Base-by-base conservation (phyloP, 1,140 invertebrate genomes). In the Drosophila pseudoananassae region DNA sequence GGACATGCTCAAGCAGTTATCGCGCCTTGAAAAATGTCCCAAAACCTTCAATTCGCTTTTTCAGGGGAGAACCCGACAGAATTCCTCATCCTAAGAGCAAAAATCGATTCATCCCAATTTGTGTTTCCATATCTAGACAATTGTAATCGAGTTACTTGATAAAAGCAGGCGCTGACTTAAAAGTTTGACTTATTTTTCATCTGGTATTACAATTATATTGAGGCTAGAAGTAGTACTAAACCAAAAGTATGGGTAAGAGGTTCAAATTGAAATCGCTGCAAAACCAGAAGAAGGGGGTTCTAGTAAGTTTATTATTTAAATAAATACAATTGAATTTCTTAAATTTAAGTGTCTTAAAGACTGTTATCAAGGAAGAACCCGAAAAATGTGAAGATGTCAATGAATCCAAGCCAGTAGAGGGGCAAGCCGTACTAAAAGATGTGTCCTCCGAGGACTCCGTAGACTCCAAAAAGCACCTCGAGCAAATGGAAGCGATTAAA, bases 241-340 rank as follows among this genome's bases (percentile, higher is more conserved):
- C 4, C 53, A 31, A 12, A 61, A 58, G 54, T 12, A 79, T 74
- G 76, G 46, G 36, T 1, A 78, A 74, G 10, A 78, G 58, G 25
- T 33, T 61, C 59, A 78, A 78, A 43, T 7, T 6, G 0, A 74
- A 73, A 31, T 10, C 23, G 4, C 20, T 23, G 14, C 5, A 0
- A 25, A 52, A 15, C n/a, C 31, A 27, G 9, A 78, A 73, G n/a
- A 66, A 73, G 25, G 61, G 33, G 40, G n/a, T 15, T 43, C 1
- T 36, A 3, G 33, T 36, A 36, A 36, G 33, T 36, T 12, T 36
- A 4, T 12, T 12, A 12, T 3, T 36, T 4, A 36, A n/a, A 36
- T 0, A n/a, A 4, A 1, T 3, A 4, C 4, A 1, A 36, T n/a
- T 10, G 10, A 36, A 36, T n/a, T 36, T 36, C 12, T 9, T 4